phyloP scores from a whole-genome alignment of 2,797 vertebrate species.

The Kryptolebias ocellatus region DNA sequence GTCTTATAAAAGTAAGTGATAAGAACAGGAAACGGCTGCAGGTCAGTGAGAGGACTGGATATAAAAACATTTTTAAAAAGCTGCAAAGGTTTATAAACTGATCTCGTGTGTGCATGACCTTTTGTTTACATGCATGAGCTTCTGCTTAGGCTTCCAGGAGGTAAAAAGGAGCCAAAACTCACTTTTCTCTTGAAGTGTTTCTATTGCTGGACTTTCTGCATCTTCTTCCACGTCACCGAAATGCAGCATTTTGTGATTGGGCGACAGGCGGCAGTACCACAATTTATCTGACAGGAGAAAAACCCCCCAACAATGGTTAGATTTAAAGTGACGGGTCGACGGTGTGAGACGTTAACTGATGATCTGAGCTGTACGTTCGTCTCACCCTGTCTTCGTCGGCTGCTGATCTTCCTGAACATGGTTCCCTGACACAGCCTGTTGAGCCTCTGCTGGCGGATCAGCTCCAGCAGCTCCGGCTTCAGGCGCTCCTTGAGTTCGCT shows the following conservation, averaged over 20 bases:
- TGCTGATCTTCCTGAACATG: constrained; percentile 95
- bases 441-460: constrained; percentile 95
- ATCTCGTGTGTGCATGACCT: background rate
- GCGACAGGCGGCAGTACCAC: constrained; percentile 96
- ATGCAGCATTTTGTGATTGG: constrained; percentile 97
- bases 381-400: constrained; percentile 91
- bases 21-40: too few species aligned
- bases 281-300: constrained; percentile 87
- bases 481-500: constrained; percentile 93
- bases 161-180: constrained; percentile 42
- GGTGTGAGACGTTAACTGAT: background rate
- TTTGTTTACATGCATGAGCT: background rate
- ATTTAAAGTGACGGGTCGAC: background rate
- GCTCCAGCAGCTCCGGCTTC: constrained; percentile 91
- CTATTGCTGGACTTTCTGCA: constrained; percentile 81
- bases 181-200: constrained; percentile 93
- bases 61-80: too few species aligned
- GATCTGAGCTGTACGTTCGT: background rate
- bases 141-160: background rate
- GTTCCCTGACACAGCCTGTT: constrained; percentile 93
- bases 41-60: too few species aligned
- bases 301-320: too few species aligned
- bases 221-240: constrained; percentile 93
- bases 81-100: too few species aligned
- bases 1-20: too few species aligned